phyloP scores from a whole-genome alignment of 2,888 invertebrate genomes.

The Lamellibrachia columna region DNA sequence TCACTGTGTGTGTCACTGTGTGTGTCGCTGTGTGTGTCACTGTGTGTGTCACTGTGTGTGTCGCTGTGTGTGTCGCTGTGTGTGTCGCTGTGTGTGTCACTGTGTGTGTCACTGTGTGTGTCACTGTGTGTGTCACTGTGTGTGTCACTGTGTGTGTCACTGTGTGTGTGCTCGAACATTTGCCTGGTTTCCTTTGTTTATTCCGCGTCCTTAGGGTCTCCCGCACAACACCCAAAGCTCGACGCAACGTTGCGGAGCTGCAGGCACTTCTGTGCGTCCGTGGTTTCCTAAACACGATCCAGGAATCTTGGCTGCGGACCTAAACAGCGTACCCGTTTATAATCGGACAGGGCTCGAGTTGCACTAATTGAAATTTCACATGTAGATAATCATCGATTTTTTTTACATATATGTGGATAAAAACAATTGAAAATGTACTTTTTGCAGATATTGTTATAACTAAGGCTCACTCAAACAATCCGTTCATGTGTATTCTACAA shows the following conservation, averaged over 20 bases:
- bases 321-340: neutral
- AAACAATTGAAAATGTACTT: too few species aligned
- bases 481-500: too few species aligned
- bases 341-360: neutral
- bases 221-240: neutral
- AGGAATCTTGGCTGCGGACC: neutral
- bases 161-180: neutral
- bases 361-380: neutral
- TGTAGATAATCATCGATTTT: too few species aligned
- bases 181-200: neutral
- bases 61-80: neutral
- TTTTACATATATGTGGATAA: too few species aligned
- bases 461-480: too few species aligned
- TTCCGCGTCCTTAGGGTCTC: neutral
- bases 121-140: neutral
- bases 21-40: neutral
- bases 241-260: neutral
- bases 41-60: neutral
- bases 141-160: neutral
- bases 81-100: neutral
- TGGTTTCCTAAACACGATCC: neutral
- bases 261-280: neutral
- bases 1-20: too few species aligned
- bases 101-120: neutral
- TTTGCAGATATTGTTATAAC: too few species aligned